phyloP scores from a whole-genome alignment of 2,797 vertebrate species.

The Syndactyla subalaris region DNA sequence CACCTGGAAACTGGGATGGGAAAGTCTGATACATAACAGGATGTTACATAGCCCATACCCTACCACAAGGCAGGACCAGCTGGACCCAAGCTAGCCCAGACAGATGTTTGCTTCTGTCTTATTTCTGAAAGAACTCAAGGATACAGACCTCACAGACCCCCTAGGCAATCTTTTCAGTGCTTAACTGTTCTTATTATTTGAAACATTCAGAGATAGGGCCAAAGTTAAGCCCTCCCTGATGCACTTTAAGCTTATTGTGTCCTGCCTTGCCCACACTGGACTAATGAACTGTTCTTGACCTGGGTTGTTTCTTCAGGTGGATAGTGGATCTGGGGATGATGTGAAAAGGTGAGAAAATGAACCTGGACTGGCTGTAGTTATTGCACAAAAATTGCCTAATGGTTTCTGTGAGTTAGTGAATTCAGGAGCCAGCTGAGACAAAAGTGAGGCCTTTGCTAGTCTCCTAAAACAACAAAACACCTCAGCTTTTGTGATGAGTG shows the following conservation, averaged over 20 bases:
- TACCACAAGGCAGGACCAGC: background rate
- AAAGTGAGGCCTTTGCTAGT: background rate
- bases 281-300: background rate
- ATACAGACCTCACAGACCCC: background rate
- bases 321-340: background rate
- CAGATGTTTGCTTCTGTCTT: background rate
- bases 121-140: background rate
- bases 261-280: background rate
- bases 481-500: background rate
- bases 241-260: background rate
- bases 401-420: background rate
- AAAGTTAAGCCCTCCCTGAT: background rate
- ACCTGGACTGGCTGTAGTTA: background rate
- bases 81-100: background rate
- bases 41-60: background rate
- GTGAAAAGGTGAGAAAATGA: background rate
- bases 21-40: background rate
- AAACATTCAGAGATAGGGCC: background rate
- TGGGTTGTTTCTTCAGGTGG: background rate
- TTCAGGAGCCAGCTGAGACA: background rate
- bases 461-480: background rate
- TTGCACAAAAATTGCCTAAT: background rate
- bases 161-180: background rate
- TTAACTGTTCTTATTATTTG: background rate
- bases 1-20: background rate